A percentile compares a stretch with the other conserved stretches of the same genome.
phyloP scores from a whole-genome alignment of 2,888 invertebrate genomes.

The Bombylius major region DNA sequence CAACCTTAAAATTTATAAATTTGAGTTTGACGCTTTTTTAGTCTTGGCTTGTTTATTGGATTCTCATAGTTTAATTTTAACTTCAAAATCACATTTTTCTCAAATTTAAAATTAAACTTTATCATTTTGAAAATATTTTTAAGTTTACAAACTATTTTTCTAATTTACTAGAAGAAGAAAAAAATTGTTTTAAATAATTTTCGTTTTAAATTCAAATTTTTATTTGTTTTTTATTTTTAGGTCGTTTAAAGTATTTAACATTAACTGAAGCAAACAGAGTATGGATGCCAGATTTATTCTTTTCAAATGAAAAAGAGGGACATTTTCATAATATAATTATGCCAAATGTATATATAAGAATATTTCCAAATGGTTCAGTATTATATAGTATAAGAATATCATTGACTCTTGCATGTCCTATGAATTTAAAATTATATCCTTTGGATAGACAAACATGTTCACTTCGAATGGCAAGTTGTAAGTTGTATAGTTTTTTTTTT shows the following conservation, averaged over 20 bases:
- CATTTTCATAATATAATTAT: constrained; percentile 96
- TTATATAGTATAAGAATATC: constrained; percentile 96
- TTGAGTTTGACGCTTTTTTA: no score
- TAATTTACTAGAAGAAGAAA: no score
- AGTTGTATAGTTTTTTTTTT: no score
- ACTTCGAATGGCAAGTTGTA: constrained; percentile 91
- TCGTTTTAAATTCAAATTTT: no score
- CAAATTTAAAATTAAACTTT: no score
- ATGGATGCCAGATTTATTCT: constrained; percentile 98
- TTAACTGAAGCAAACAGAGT: constrained; percentile 88
- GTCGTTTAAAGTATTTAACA: constrained; percentile 80
- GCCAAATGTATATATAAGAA: constrained; percentile 94
- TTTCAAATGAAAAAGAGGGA: constrained; percentile 95
- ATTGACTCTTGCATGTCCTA: constrained; percentile 88
- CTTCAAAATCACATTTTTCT: no score
- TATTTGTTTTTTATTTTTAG: constrained; percentile 36
- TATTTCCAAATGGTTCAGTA: constrained; percentile 89
- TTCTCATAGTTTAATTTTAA: no score
- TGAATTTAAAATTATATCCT: constrained; percentile 95
- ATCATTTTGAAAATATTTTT: no score
- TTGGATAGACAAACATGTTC: constrained; percentile 92
- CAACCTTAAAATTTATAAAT: no score
- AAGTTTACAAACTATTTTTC: no score
- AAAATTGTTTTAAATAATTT: no score
- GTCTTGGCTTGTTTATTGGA: no score